A percentile compares a stretch with the other conserved stretches of the same genome.
phyloP scores from a whole-genome alignment of 2,797 vertebrate species.

The Xiphophorus birchmanni region DNA sequence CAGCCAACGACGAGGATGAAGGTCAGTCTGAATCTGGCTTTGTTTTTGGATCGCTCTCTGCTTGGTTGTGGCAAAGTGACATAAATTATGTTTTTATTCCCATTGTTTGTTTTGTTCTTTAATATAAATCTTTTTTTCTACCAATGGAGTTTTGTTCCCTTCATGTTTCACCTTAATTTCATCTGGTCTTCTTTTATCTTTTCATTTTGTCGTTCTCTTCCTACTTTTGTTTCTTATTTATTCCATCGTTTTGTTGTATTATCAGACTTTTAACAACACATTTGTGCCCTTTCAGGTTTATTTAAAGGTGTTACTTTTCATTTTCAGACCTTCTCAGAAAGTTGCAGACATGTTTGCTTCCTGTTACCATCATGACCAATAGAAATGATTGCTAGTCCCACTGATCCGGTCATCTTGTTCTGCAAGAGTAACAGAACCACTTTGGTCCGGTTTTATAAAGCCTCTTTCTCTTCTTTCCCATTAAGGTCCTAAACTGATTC shows the following conservation, averaged over 20 bases:
- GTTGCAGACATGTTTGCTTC: neutral
- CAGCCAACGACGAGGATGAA: constrained; percentile 89
- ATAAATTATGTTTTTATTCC: neutral
- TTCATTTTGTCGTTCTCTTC: neutral
- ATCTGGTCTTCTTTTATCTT: neutral
- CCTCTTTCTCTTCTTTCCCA: neutral
- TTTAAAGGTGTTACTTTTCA: neutral
- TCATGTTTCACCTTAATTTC: neutral
- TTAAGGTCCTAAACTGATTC: neutral
- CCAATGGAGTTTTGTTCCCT: neutral
- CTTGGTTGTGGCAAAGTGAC: neutral
- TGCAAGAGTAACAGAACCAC: neutral
- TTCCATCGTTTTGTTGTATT: neutral
- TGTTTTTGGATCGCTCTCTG: neutral
- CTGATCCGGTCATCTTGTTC: neutral
- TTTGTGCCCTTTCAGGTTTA: neutral
- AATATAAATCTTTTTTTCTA: neutral
- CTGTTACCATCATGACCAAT: neutral
- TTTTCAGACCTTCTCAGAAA: neutral
- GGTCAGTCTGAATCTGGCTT: constrained; percentile 71
- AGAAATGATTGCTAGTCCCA: neutral
- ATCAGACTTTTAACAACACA: neutral
- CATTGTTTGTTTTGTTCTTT: neutral
- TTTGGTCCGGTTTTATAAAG: neutral
- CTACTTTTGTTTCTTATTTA: too few species aligned